Conservation (phyloP, 2,113 vertebrate species). For the Mobula birostris region DNA sequence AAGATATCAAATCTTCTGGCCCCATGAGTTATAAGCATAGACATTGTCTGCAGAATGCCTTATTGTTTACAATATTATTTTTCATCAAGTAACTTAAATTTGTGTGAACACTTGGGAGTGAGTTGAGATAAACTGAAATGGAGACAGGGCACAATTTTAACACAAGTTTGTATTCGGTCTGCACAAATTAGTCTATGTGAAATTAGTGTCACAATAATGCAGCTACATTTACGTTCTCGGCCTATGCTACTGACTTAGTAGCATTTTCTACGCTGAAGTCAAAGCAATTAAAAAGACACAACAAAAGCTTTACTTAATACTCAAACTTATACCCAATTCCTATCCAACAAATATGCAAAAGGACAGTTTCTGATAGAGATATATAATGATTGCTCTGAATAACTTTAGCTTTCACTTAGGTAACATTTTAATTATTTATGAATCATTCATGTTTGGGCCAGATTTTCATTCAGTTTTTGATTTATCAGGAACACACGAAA, state of each 20-base stretch:
- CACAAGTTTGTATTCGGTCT: background rate
- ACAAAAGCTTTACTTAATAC: slow-evolving; percentile 1
- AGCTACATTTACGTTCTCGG: background rate
- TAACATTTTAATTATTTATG: background rate
- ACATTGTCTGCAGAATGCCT: background rate
- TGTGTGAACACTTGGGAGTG: background rate
- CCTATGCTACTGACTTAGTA: background rate
- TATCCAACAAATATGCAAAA: background rate
- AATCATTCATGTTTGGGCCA: background rate
- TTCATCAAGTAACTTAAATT: slow-evolving; percentile 30
- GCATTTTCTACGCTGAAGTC: background rate
- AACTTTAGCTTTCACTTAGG: slow-evolving; percentile 1
- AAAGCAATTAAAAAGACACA: slow-evolving; percentile 13
- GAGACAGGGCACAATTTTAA: background rate
- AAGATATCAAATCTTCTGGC: slow-evolving; percentile 21
- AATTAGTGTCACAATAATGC: background rate
- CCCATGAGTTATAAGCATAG: background rate
- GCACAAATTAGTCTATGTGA: background rate
- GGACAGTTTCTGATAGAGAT: background rate
- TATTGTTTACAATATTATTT: slow-evolving; percentile 6
- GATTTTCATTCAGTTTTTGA: slow-evolving; percentile 1
- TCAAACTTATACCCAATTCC: background rate
- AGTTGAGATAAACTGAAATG: background rate
- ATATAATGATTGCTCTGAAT: background rate
- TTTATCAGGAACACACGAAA: background rate